Evolutionary conservation across 2,113 vertebrate species (phyloP).

Genomic region (Cephalopholis sonnerati): DNA sequence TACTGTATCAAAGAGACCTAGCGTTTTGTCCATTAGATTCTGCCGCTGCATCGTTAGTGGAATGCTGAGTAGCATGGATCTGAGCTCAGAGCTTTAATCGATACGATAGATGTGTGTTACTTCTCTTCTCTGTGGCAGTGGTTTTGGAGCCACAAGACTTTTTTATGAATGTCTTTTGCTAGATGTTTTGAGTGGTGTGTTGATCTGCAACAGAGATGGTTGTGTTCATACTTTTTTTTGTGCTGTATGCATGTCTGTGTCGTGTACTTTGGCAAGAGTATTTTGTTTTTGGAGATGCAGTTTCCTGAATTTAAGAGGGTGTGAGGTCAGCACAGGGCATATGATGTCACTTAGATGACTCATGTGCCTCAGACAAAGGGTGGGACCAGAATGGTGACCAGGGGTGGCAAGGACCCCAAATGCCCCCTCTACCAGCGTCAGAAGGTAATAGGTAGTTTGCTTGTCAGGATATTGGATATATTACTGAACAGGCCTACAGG

Average conservation of each 20-base stretch:
- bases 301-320: slow-evolving; percentile 8
- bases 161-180: neutral
- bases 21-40: slow-evolving; percentile 42
- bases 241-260: neutral
- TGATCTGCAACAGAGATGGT: neutral
- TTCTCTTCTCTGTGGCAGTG: neutral
- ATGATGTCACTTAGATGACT: slow-evolving; percentile 14
- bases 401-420: neutral
- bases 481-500: neutral
- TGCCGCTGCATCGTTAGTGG: slow-evolving; percentile 32
- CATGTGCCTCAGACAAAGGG: neutral
- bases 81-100: slow-evolving; percentile 46
- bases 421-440: neutral
- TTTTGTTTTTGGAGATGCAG: slow-evolving; percentile 11
- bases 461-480: neutral
- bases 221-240: neutral
- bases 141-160: neutral
- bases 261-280: neutral
- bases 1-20: slow-evolving; percentile 42
- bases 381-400: neutral
- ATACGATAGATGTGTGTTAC: slow-evolving; percentile 49
- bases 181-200: slow-evolving; percentile 17
- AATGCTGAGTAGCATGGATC: slow-evolving; percentile 44
- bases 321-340: slow-evolving; percentile 10
- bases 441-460: neutral